Conservation (phyloP, 2,113 vertebrate species). For the Mystacornis crossleyi region DNA sequence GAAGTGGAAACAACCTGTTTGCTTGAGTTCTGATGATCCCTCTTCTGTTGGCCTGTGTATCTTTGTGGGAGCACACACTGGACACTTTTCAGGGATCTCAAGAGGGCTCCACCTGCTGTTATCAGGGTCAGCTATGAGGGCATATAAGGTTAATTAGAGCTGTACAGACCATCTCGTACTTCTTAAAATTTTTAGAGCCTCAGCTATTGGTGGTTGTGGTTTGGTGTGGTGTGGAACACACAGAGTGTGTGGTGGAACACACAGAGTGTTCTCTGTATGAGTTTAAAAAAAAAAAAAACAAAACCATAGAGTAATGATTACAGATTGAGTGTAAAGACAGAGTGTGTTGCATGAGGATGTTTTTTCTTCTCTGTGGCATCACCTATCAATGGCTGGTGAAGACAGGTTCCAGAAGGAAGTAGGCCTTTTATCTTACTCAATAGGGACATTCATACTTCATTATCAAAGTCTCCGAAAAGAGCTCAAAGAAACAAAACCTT, state of each 20-base stretch:
- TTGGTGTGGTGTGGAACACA: no score
- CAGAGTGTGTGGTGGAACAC: no score
- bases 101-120: not conserved
- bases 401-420: not conserved
- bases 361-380: not conserved
- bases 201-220: not conserved
- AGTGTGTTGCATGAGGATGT: not conserved
- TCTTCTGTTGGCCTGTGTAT: not conserved
- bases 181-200: not conserved
- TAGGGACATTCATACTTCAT: not conserved
- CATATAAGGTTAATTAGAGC: not conserved
- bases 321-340: not conserved
- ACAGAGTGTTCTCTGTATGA: not conserved
- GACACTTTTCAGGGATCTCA: not conserved
- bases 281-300: not conserved
- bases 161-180: not conserved
- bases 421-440: not conserved
- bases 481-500: not conserved
- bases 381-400: not conserved
- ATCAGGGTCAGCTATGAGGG: not conserved
- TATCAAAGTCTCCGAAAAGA: not conserved
- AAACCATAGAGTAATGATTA: not conserved
- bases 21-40: not conserved
- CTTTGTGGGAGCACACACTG: not conserved
- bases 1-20: not conserved